Evolutionary conservation across 2,888 invertebrate species (phyloP).

Genomic region (Brenthis ino): DNA sequence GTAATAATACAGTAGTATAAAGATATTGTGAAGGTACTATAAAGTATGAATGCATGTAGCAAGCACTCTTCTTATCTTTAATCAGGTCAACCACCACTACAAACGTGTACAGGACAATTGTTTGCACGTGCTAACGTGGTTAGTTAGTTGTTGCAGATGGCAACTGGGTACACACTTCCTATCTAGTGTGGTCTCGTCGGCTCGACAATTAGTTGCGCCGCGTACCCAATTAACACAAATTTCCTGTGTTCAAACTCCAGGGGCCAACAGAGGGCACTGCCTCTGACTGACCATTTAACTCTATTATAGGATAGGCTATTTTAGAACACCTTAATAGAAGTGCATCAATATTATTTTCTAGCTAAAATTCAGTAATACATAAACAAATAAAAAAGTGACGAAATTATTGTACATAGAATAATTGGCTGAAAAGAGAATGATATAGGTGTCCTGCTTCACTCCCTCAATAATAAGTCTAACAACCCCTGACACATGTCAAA

Average conservation of each 20-base stretch:
- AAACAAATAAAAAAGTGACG: no score
- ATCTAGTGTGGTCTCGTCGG: slow-evolving; percentile 64
- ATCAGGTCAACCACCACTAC: not conserved
- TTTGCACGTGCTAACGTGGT: slow-evolving; percentile 15
- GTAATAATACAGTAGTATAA: no score
- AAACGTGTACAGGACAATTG: not conserved
- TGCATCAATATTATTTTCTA: slow-evolving; percentile 9
- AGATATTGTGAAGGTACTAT: no score
- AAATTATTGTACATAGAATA: no score
- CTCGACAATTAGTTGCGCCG: slow-evolving; percentile 70
- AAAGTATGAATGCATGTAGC: no score
- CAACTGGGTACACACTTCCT: slow-evolving; percentile 44
- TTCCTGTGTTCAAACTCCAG: slow-evolving; percentile 70
- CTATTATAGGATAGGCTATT: slow-evolving; percentile 25
- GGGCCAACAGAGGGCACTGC: slow-evolving; percentile 60
- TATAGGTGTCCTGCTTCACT: no score
- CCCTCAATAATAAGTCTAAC: no score
- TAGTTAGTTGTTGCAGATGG: slow-evolving; percentile 5
- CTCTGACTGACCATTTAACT: slow-evolving; percentile 44
- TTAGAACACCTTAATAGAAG: slow-evolving; percentile 16
- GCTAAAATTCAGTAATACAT: no score
- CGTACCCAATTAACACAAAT: slow-evolving; percentile 74
- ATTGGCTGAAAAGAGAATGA: no score
- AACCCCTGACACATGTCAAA: no score
- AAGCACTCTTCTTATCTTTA: not conserved